phyloP scores from a whole-genome alignment of 2,113 vertebrate species.

The Mastomys coucha region DNA sequence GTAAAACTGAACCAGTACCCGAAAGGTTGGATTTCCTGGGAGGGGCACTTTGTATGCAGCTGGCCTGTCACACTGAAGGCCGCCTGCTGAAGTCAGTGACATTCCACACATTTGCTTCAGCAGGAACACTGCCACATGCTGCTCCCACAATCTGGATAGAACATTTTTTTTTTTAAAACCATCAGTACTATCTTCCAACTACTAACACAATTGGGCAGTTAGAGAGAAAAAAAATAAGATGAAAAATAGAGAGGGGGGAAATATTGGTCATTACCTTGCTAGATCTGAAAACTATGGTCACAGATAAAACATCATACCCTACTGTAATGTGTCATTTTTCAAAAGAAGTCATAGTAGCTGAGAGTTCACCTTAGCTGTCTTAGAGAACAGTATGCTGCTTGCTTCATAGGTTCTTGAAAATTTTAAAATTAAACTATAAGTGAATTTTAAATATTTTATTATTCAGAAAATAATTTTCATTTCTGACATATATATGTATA shows the following conservation, averaged over 20 bases:
- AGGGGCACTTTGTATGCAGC: slow-evolving; percentile 50
- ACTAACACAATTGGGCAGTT: slow-evolving; percentile 48
- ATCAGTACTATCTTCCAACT: slow-evolving; percentile 29
- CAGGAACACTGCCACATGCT: slow-evolving; percentile 59
- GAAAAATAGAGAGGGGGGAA: neutral
- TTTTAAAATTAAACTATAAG: slow-evolving; percentile 38
- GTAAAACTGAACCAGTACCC: neutral
- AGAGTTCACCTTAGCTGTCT: neutral
- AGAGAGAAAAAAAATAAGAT: slow-evolving; percentile 25
- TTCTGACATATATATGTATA: neutral
- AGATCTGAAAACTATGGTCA: neutral
- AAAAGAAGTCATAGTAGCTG: neutral
- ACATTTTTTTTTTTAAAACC: slow-evolving; percentile 44
- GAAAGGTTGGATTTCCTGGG: slow-evolving; percentile 20
- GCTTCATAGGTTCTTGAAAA: slow-evolving; percentile 31
- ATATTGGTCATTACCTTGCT: neutral
- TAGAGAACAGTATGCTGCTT: slow-evolving; percentile 5
- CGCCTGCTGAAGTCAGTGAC: slow-evolving; percentile 77
- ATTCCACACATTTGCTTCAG: slow-evolving; percentile 68
- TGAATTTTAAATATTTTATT: slow-evolving; percentile 16
- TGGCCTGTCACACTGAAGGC: slow-evolving; percentile 46
- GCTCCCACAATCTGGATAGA: slow-evolving; percentile 78
- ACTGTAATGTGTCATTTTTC: neutral
- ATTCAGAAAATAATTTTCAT: slow-evolving; percentile 3
- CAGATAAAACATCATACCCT: neutral